Conservation (phyloP, 2,113 vertebrate genomes). For the Telmatochromis sp. region DNA sequence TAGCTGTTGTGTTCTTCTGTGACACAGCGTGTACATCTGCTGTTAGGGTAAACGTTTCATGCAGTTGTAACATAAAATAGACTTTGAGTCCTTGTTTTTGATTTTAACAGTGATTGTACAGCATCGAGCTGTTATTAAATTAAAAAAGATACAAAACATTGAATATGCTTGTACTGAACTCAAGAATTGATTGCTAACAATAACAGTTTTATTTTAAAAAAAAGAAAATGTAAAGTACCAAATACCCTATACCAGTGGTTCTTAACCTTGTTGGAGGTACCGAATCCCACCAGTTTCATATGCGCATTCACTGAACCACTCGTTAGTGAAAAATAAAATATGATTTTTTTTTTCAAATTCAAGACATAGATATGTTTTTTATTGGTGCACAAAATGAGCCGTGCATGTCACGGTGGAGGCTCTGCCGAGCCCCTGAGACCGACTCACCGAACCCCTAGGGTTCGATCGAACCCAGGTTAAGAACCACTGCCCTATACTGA, state of each 20-base stretch:
- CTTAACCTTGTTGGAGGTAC: no score
- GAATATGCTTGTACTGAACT: not conserved
- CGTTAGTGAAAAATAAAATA: no score
- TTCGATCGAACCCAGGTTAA: no score
- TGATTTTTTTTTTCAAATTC: no score
- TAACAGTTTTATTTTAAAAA: not conserved
- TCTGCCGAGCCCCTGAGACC: no score
- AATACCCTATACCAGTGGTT: not conserved
- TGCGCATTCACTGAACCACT: no score
- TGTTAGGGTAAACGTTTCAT: not conserved
- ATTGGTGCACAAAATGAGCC: no score
- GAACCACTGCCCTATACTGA: no score
- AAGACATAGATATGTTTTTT: no score
- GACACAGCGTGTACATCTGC: not conserved
- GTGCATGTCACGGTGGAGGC: no score
- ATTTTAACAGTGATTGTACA: not conserved
- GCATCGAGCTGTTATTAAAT: not conserved
- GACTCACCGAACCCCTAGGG: no score
- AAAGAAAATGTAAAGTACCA: not conserved
- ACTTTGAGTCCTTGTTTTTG: not conserved
- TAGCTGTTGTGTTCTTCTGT: slow-evolving; percentile 2
- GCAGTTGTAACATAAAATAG: not conserved
- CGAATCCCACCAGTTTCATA: no score
- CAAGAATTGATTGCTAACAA: not conserved
- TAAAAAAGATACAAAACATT: not conserved